Evolutionary conservation across 2,888 invertebrate genomes (phyloP), one percentile per base, ranked within the genome.

Genomic region (Muschampia plurimacula): DNA sequence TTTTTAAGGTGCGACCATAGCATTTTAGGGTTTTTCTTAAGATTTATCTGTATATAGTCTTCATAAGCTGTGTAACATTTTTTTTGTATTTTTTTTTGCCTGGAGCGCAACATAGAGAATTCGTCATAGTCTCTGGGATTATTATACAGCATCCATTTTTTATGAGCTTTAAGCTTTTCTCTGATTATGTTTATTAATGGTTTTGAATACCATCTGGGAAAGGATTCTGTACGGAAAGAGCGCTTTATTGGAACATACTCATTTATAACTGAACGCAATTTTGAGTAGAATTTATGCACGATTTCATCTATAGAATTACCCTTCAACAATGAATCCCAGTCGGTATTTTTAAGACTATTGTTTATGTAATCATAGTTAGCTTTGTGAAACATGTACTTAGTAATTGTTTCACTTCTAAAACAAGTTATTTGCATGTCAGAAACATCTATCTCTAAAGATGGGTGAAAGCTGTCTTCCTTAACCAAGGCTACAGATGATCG

Each of bases 281-380:
- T 13, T n/a, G 32, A 12, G 22, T 66, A 66, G 49, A 71, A 71
- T 71, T n/a, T 46, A 32, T 60, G 44, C 32, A 59, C 22, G 3
- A 71, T 60, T 36, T 59, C 49, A 49, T 71, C 66, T 49, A 71
- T 66, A n/a, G 46, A 39, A 22, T 60, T 62, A 10, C 66, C 71
- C 2, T 9, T 28, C 15, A 71, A 28, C 10, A 66, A 36, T 12
- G 36, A 13, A 12, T 59, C 9, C 60, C 71, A 71, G 22, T 66
- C 49, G 4, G 59, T 22, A 36, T 36, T 15, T 5, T 8, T 32
- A 7, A 71, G 66, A 36, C 15, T 32, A 2, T 60, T 22, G 66
- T 66, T 71, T 15, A 71, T 71, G 28, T 28, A 39, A 7, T 39
- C 39, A 39, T 39, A 39, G 7, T 39, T 39, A 4, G 39, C 39